Evolutionary conservation across 2,888 invertebrate genomes (phyloP).

Genomic region (Chelonus formosanus): DNA sequence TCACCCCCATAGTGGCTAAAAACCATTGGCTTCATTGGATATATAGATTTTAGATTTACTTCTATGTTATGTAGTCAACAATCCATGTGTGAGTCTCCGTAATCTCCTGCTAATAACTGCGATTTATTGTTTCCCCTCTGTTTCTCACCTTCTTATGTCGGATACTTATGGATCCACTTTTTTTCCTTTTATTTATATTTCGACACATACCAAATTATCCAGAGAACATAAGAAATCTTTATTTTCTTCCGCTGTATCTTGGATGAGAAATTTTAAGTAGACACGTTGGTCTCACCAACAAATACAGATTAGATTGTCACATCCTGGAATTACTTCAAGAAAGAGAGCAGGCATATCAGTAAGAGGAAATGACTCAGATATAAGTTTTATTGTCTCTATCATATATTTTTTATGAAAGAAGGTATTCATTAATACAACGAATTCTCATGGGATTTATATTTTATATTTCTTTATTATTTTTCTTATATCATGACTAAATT

Average conservation of each 20-base stretch:
- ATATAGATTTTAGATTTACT: conserved; percentile 62
- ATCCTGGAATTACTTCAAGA: conserved; percentile 7
- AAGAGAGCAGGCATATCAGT: background rate
- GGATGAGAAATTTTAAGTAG: no score
- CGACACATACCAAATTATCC: background rate
- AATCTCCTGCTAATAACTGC: conserved; percentile 64
- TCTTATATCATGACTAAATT: conserved; percentile 33
- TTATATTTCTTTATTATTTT: conserved; percentile 14
- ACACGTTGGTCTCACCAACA: background rate
- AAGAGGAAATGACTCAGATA: conserved; percentile 33
- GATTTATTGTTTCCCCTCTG: conserved; percentile 59
- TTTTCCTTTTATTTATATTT: conserved; percentile 13
- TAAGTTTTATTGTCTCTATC: conserved; percentile 20
- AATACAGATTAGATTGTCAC: conserved; percentile 24
- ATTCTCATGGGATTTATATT: no score
- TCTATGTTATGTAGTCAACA: conserved; percentile 40
- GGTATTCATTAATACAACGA: conserved; percentile 54
- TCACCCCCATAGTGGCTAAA: conserved; percentile 17
- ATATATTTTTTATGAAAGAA: conserved; percentile 48
- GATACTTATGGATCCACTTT: conserved; percentile 28
- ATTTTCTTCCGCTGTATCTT: no score
- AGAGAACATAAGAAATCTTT: no score
- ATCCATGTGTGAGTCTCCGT: conserved; percentile 57
- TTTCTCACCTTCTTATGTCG: conserved; percentile 45
- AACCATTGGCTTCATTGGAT: conserved; percentile 45